Evolutionary conservation across 2,888 invertebrate species (phyloP).

Genomic region (Arctia plantaginis): DNA sequence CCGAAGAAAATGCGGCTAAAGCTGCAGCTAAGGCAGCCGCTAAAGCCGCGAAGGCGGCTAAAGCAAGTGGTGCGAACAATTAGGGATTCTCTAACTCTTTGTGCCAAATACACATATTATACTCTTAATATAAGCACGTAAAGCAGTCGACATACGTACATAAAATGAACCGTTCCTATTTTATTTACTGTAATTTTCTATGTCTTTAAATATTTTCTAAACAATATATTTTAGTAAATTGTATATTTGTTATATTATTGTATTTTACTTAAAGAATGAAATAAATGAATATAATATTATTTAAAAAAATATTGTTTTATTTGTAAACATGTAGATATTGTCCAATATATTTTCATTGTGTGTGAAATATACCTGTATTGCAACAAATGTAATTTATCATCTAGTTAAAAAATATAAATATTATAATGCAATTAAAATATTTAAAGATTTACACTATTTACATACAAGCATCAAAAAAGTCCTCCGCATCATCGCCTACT

Average conservation of each 20-base stretch:
- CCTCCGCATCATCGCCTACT: no score
- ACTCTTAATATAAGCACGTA: neutral
- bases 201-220: neutral
- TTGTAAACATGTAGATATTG: neutral
- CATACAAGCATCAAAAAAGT: no score
- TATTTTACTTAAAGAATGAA: neutral
- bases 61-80: neutral
- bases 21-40: constrained; percentile 20
- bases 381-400: no score
- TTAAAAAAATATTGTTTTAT: neutral
- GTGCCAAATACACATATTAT: neutral
- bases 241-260: neutral
- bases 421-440: no score
- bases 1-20: constrained; percentile 32
- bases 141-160: neutral
- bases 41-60: constrained; percentile 13
- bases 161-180: neutral
- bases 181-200: neutral
- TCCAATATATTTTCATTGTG: no score
- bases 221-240: neutral
- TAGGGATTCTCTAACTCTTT: neutral
- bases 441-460: no score
- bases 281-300: neutral
- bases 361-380: no score
- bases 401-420: no score